Evolutionary conservation across 1,140 invertebrate genomes (phyloP).

Genomic region (Pectinophora gossypiella): DNA sequence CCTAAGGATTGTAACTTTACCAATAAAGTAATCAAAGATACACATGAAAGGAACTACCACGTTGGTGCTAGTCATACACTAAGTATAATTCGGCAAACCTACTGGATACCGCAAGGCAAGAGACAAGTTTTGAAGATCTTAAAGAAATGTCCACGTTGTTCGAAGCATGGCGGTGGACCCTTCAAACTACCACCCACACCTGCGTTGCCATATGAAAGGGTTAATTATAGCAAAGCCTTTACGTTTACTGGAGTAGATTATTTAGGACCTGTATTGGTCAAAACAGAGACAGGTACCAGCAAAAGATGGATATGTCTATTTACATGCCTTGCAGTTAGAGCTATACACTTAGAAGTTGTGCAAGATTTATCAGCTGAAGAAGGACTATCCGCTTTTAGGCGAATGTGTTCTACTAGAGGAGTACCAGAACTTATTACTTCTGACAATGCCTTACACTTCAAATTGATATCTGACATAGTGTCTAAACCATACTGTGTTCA

Average conservation of each 20-base stretch:
- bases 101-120: conserved; percentile 21
- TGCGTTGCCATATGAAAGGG: conserved; percentile 15
- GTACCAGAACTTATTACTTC: conserved; percentile 42
- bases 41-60: conserved; percentile 17
- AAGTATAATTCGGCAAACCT: conserved; percentile 16
- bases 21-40: conserved; percentile 7
- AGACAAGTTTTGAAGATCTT: conserved; percentile 14
- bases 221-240: conserved; percentile 1
- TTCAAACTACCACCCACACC: conserved; percentile 21
- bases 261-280: conserved; percentile 6
- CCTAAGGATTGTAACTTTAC: conserved; percentile 11
- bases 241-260: conserved; percentile 8
- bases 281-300: background rate
- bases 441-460: conserved; percentile 7
- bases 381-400: conserved; percentile 26
- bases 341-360: conserved; percentile 42
- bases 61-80: conserved; percentile 20
- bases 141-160: conserved; percentile 11
- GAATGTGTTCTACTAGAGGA: conserved; percentile 37
- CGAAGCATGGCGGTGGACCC: conserved; percentile 23
- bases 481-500: conserved; percentile 13
- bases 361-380: conserved; percentile 26
- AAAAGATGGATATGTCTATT: conserved; percentile 42
- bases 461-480: conserved; percentile 7
- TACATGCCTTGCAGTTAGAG: conserved; percentile 28